Evolutionary conservation across 2,797 vertebrate genomes (phyloP).

Genomic region (Crocidura indochinensis): DNA sequence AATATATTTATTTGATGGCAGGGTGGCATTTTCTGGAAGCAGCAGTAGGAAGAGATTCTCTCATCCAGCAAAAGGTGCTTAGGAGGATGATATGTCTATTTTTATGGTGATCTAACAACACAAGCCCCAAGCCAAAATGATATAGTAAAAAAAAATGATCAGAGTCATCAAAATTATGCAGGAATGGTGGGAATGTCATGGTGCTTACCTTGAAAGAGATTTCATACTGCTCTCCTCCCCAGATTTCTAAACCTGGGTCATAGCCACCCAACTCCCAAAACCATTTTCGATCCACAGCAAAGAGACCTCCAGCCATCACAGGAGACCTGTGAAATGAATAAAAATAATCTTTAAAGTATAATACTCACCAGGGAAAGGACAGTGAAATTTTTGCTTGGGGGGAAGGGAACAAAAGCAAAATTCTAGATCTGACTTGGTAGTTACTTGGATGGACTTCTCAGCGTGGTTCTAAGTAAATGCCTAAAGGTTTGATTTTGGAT

Average conservation of each 20-base stretch:
- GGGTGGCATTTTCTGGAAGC: background rate
- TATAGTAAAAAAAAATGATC: background rate
- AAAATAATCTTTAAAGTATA: constrained; percentile 64
- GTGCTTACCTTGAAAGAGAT: constrained; percentile 95
- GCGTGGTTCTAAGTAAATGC: background rate
- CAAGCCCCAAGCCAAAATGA: background rate
- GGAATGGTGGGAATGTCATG: background rate
- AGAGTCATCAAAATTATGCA: background rate
- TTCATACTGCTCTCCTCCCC: constrained; percentile 96
- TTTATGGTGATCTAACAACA: background rate
- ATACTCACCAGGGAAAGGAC: background rate
- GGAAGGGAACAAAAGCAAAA: background rate
- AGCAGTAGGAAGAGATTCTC: background rate
- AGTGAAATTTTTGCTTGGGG: background rate
- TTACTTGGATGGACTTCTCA: background rate
- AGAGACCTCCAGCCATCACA: constrained; percentile 96
- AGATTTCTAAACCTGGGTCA: constrained; percentile 96
- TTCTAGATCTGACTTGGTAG: background rate
- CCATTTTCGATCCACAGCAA: constrained; percentile 94
- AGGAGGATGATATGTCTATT: background rate
- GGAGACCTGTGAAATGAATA: constrained; percentile 92
- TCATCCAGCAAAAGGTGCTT: background rate
- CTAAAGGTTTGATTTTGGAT: background rate
- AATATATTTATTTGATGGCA: no score
- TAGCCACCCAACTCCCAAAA: constrained; percentile 96